Base-by-base conservation (phyloP, 1,140 invertebrate genomes). In the Pteromalus puparum region DNA sequence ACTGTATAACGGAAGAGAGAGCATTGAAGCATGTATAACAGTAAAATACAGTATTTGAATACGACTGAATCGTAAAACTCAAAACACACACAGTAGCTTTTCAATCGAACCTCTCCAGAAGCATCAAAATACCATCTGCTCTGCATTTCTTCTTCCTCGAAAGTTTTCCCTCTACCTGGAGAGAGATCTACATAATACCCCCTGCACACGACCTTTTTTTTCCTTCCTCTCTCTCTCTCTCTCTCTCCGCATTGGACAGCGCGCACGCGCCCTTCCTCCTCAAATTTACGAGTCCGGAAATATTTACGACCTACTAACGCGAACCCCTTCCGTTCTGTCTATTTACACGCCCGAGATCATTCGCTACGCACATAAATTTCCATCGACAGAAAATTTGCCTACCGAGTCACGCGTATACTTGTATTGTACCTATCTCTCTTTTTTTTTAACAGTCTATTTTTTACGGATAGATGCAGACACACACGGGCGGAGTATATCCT, bases 351-450 rank as follows among this genome's bases (percentile, higher is more conserved):
- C 10, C n/a, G 26, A 74, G 18, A 77, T n/a, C 34, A 82, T 82
- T 67, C 24, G 72, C n/a, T 34, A 65, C 61, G 73, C 46, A 13
- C 78, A 81, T 84, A 81, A 84, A 81, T 84, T 81, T 65, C 6
- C 77, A 81, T 84, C 72, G 77, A 76, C 82, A 65, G 70, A 80
- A 76, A 84, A 84, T 84, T 84, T 81, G 72, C 61, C 61, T 84
- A 68, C 68, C 72, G 15, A 74, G 34, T 26, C 21, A 26, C 34
- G 34, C 68, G 68, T 68, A 26, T n/a, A 24, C 28, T 18, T 48
- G 30, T 34, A 34, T 5, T 34, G 6, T 34, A 34, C 30, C 30
- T 42, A 42, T 42, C 72, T 18, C 7, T 74, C 72, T 21, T 53
- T 15, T 42, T 48, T 77, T 77, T 77, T 48, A 53, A 38, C 38